These are phyloP conservation scores for Folsomia candida DNA, from an alignment of 2,888 invertebrate species.

Conservation along the genomic window DNA sequence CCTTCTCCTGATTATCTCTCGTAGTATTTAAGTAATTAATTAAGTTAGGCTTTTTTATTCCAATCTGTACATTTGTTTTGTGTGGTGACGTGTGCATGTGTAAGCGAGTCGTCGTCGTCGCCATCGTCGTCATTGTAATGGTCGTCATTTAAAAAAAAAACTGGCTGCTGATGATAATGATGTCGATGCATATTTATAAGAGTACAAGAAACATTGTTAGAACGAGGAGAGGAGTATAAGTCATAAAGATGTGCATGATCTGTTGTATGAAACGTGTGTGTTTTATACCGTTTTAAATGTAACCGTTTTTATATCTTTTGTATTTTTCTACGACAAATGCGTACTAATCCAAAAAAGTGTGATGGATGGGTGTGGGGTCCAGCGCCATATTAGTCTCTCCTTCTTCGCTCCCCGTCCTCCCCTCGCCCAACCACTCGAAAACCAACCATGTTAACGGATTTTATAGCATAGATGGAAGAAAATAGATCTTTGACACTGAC, in stretches of 20 bases:
- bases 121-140: no score
- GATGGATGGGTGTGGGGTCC: background rate
- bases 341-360: background rate
- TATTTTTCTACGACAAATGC: background rate
- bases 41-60: background rate
- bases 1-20: constrained; percentile 75
- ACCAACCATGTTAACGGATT: no score
- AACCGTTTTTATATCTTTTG: background rate
- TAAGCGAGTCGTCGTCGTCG: background rate
- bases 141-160: background rate
- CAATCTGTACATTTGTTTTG: background rate
- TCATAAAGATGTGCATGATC: no score
- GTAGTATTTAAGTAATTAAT: constrained; percentile 36
- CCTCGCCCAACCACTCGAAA: no score
- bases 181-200: background rate
- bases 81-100: background rate
- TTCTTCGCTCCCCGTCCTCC: no score
- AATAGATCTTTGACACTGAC: constrained; percentile 14
- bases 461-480: no score
- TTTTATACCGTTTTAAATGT: background rate
- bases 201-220: background rate
- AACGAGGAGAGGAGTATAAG: background rate
- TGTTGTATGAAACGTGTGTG: background rate
- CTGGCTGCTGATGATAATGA: background rate
- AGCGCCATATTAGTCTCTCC: background rate